Evolutionary conservation across 2,888 invertebrate species (phyloP), one percentile per base, ranked within the genome.

Genomic region (Lasioglossum zephyrum): DNA sequence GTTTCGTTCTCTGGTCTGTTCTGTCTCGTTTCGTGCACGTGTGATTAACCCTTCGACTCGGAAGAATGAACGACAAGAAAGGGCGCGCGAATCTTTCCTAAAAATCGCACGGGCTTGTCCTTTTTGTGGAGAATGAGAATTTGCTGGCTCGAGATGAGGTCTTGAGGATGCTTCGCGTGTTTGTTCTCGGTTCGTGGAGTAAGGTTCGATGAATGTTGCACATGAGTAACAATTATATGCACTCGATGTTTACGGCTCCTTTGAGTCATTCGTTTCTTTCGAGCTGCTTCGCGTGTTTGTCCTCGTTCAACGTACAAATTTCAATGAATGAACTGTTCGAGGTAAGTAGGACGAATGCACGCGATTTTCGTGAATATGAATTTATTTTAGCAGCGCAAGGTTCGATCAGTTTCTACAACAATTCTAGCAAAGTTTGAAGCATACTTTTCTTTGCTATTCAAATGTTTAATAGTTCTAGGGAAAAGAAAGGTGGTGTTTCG

Each of bases 61-160:
- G 66, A 66, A 66, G 66, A 66, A 36, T 18, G 66, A 22, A 4
- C 66, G 66, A 66, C 31, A 66, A 66, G 31, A 66, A 66, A 66
- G 66, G 66, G 66, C 66, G 31, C 22, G 36, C 36, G 66, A 22
- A 66, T 36, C 66, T 36, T 66, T 4, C 66, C 9, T 31, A 22
- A 66, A 66, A 66, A 66, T 36, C 66, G 22, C 18, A 8, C 18
- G 3, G 36, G 8, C 8, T 66, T 3, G 3, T n/a, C 1, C 53
- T 53, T 53, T 53, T 53, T 53, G 1, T n/a, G 9, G 53, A 22
- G 53, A 9, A 9, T 22, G 22, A 22, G 53, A 53, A 49, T 49
- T 49, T 22, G 8, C 8, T 8, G 22, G 6, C 22, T 53, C 49
- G 49, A 53, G 49, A 9, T 22, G 22, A 8, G 53, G 22, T n/a